Base-by-base conservation (phyloP, 2,888 invertebrate species). In the Choristoneura rosaceana region DNA sequence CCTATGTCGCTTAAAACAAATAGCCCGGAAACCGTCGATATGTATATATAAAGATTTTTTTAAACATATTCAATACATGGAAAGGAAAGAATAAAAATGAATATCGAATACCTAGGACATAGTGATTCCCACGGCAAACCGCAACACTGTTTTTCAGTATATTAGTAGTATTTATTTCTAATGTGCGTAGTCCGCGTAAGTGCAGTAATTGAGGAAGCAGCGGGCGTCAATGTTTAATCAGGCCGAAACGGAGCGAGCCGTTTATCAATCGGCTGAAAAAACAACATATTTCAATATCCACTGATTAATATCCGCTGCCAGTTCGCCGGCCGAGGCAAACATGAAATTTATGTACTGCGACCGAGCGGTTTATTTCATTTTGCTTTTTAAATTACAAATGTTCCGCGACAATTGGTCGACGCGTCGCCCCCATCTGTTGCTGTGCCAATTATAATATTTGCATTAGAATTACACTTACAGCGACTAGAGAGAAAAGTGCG, bases 221-320 rank as follows among this genome's bases (percentile, higher is more conserved):
- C 90, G 85, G 61, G 68, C 90, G 86, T 92, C 90, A 90, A 90
- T 90, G 91, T 92, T 92, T 91, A 93, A 93, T 93, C 91, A 89
- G 83, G 84, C 84, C 81, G 84, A 81, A 85, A 86, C 87, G 86
- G 82, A 83, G 81, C 86, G 83, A 84, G 88, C 87, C 91, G 93
- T 93, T 92, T 92, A 93, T 94, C 93, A 93, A 93, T 93, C 92
- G 86, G 79, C 79, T 87, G 89, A 91, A 93, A 93, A 94, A 94
- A 93, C 93, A 93, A 93, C 94, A 93, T 92, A 94, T 94, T 94
- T 94, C 94, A 93, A 94, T 94, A 93, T 93, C 90, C 92, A 86
- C 92, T 93, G 94, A 94, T 93, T 94, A 93, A 94, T 94, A 93
- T 92, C 93, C 92, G 90, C 90, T 91, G 92, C 90, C 92, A 90